Base-by-base conservation (phyloP, 2,113 vertebrate genomes). In the Dicentrarchus labrax region DNA sequence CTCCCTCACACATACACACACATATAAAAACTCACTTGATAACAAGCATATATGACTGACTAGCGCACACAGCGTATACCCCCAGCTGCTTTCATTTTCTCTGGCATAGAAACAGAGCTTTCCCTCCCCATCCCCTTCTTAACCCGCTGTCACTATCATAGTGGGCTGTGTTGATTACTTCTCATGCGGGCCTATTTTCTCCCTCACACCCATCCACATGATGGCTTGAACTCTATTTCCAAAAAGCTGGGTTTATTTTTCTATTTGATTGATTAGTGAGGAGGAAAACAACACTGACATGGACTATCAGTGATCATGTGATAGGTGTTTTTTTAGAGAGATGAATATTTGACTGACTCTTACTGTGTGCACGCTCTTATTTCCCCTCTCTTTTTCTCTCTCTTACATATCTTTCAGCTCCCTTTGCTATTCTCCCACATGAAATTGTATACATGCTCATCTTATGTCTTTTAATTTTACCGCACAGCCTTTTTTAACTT, bases 11-110 rank as follows among this genome's bases (percentile, higher is more conserved):
- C 60, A 68, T 51, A 69, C 47, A 72, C 43, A 76, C 51, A 43
- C 62, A 75, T 15, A 71, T 68, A 45, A 0, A 62, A 79, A 78
- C 80, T 68, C 67, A 83, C 22, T 85, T 77, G 51, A 85, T 86
- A 92, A 90, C 84, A 91, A 89, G 86, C 84, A 76, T 84, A 92
- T 91, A 91, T 84, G 88, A 85, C 66, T 85, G 87, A 81, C 36
- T 72, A 36, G 72, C 62, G 80, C 17, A 0, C 48, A 50, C 16
- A 72, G 62, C 36, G 11, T 65, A 64, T 57, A 92, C 89, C 91
- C 80, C 93, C 85, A 85, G 76, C 92, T 90, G 93, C 85, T 93
- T 94, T 89, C 92, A 88, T 93, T 94, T 93, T 93, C 89, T 78
- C 83, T 15, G 19, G 75, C 81, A 73, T 72, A 84, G 86, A 83